These are phyloP conservation scores for Stenopsyche tienmushanensis DNA, from an alignment of 1,140 invertebrate genomes.

Conservation along the genomic window DNA sequence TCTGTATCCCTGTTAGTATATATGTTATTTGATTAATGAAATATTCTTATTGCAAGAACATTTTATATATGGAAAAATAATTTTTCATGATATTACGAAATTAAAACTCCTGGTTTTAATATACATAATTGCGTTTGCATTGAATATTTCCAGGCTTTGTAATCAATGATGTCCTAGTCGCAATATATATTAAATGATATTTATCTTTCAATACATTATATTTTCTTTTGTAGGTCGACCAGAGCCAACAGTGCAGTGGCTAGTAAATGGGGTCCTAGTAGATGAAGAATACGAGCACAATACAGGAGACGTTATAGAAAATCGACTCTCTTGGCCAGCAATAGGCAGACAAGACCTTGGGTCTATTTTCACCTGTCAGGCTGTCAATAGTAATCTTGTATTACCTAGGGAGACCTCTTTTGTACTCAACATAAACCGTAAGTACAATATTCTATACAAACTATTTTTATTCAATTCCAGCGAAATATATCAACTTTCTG, in stretches of 20 bases:
- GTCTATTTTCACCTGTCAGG: constrained; percentile 81
- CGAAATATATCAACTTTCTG: no score
- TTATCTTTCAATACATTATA: no score
- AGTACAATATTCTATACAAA: constrained; percentile 60
- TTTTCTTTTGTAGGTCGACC: constrained; percentile 56
- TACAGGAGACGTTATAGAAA: constrained; percentile 81
- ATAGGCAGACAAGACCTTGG: constrained; percentile 76
- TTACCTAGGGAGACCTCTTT: constrained; percentile 74
- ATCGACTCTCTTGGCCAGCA: constrained; percentile 72
- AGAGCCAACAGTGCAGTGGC: constrained; percentile 66
- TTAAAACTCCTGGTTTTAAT: no score
- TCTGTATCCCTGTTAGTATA: no score
- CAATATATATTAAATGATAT: no score
- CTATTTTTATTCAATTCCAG: constrained; percentile 4
- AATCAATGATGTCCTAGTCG: no score
- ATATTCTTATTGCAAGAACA: no score
- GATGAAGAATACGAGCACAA: constrained; percentile 81
- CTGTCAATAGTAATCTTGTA: constrained; percentile 77
- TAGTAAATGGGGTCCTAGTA: constrained; percentile 73
- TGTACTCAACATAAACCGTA: constrained; percentile 78
- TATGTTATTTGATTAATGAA: no score
- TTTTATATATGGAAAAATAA: no score
- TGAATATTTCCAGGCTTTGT: no score
- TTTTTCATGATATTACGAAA: no score
- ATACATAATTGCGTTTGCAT: no score